Conservation (phyloP, 2,888 invertebrate genomes). For the Noctua pronuba region DNA sequence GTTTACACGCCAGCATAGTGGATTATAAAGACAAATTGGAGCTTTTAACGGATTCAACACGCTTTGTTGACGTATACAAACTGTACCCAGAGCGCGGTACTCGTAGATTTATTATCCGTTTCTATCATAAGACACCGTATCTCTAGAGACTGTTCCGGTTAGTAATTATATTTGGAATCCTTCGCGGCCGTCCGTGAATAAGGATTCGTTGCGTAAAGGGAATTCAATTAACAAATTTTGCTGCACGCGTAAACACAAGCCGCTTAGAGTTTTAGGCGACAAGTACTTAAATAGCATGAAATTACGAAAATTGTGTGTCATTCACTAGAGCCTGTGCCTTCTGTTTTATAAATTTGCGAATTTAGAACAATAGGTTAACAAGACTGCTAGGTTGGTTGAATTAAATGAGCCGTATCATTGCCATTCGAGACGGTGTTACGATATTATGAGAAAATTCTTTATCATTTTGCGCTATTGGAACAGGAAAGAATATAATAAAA, state of each 20-base stretch:
- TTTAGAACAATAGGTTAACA: conserved; percentile 23
- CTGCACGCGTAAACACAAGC: conserved; percentile 56
- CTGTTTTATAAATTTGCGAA: conserved; percentile 30
- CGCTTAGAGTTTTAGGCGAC: conserved; percentile 55
- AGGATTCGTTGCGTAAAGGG: conserved; percentile 69
- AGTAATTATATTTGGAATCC: conserved; percentile 69
- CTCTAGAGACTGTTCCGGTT: conserved; percentile 48
- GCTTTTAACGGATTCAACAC: conserved; percentile 65
- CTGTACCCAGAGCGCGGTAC: conserved; percentile 43
- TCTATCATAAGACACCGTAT: conserved; percentile 55
- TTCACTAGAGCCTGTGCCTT: conserved; percentile 16
- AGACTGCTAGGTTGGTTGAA: background rate
- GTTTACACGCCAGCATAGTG: conserved; percentile 60
- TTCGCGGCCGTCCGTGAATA: conserved; percentile 61
- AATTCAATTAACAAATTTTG: conserved; percentile 74
- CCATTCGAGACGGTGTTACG: background rate
- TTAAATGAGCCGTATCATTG: conserved; percentile 16
- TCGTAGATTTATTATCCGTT: conserved; percentile 62
- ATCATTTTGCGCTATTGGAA: conserved; percentile 5
- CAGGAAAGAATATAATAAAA: conserved; percentile 18
- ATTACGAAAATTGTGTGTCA: conserved; percentile 49
- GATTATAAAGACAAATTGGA: conserved; percentile 72
- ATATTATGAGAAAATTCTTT: background rate
- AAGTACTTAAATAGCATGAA: conserved; percentile 62
- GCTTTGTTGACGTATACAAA: conserved; percentile 57